phyloP scores from a whole-genome alignment of 2,797 vertebrate genomes.

The Smutsia gigantea region DNA sequence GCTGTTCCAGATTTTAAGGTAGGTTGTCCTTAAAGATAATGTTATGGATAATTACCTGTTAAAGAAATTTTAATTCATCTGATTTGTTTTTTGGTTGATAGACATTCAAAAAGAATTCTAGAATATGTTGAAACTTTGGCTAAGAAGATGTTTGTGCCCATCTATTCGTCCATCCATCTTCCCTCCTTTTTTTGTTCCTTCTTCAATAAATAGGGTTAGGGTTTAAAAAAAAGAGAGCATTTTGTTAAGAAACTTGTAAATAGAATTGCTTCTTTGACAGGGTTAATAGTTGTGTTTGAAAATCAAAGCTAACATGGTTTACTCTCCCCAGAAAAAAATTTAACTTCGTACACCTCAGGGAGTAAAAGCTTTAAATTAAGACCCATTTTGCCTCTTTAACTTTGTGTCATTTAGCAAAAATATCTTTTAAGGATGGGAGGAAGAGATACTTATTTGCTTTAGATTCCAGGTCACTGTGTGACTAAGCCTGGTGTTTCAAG shows the following conservation, averaged over 20 bases:
- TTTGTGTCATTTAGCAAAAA: slow-evolving; percentile 46
- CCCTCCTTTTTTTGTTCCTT: not conserved
- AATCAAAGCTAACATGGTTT: not conserved
- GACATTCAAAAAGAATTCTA: slow-evolving; percentile 1
- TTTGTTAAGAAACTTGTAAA: slow-evolving; percentile 21
- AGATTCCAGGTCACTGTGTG: slow-evolving; percentile 56
- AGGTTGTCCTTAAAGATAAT: slow-evolving; percentile 36
- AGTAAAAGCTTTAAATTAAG: slow-evolving; percentile 53
- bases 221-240: not conserved
- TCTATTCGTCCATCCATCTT: not conserved
- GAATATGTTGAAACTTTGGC: not conserved
- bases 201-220: not conserved
- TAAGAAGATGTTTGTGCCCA: not conserved
- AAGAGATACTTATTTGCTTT: slow-evolving; percentile 53
- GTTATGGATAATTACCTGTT: slow-evolving; percentile 15
- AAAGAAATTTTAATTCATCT: slow-evolving; percentile 25
- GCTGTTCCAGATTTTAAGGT: not conserved
- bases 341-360: slow-evolving; percentile 11
- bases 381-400: slow-evolving; percentile 30
- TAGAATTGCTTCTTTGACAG: slow-evolving; percentile 11
- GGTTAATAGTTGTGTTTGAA: slow-evolving; percentile 44
- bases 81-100: slow-evolving; percentile 14
- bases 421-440: slow-evolving; percentile 52
- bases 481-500: slow-evolving; percentile 63
- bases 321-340: not conserved